Conservation (phyloP, 2,888 invertebrate genomes). For the Thera obeliscata region DNA sequence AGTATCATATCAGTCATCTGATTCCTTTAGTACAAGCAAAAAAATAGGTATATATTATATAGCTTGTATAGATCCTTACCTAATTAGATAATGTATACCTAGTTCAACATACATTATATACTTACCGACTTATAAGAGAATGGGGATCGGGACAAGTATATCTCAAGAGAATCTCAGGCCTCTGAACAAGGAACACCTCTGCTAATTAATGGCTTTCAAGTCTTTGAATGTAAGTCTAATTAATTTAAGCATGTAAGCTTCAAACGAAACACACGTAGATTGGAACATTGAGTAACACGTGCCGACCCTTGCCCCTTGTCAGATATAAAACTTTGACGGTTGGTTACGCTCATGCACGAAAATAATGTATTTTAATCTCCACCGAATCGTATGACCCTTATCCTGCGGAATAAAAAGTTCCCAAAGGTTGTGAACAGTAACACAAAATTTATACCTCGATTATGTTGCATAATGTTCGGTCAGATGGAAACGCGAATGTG, state of each 20-base stretch:
- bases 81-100: conserved; percentile 4
- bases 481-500: conserved; percentile 50
- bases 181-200: conserved; percentile 21
- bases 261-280: conserved; percentile 53
- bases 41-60: background rate
- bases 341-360: conserved; percentile 67
- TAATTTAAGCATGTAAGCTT: conserved; percentile 37
- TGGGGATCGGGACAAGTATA: background rate
- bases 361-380: conserved; percentile 80
- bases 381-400: conserved; percentile 70
- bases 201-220: conserved; percentile 31
- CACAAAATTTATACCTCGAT: conserved; percentile 73
- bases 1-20: no score
- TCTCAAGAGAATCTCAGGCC: conserved; percentile 10
- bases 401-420: conserved; percentile 68
- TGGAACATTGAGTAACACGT: conserved; percentile 57
- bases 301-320: conserved; percentile 68
- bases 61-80: background rate
- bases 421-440: conserved; percentile 64
- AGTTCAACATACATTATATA: background rate
- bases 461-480: conserved; percentile 62
- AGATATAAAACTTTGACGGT: conserved; percentile 76
- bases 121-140: background rate
- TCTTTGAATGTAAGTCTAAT: conserved; percentile 31
- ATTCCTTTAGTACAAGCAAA: no score